These are phyloP conservation scores for Vanessa atalanta DNA, from an alignment of 1,140 invertebrate genomes.

Conservation along the genomic window DNA sequence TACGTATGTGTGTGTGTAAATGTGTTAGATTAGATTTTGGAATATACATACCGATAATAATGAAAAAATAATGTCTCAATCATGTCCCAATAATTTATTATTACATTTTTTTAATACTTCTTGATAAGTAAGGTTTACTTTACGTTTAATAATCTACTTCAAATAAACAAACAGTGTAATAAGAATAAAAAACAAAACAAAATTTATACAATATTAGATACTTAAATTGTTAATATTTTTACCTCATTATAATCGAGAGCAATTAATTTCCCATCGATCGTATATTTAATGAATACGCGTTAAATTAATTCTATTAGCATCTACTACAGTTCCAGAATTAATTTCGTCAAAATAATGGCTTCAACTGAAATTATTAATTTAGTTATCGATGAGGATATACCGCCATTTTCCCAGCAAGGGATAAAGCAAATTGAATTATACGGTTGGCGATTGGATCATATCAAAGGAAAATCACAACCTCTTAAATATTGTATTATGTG, in stretches of 20 bases:
- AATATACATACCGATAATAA: too few species aligned
- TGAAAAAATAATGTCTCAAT: too few species aligned
- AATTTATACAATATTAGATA: too few species aligned
- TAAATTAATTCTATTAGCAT: not conserved
- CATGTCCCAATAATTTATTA: too few species aligned
- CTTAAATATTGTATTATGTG: constrained; percentile 34
- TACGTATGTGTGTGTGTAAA: not conserved
- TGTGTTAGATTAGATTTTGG: too few species aligned
- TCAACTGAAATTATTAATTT: constrained; percentile 69
- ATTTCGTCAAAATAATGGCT: constrained; percentile 55
- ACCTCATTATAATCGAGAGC: not conserved
- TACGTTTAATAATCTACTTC: too few species aligned
- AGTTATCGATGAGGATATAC: constrained; percentile 61
- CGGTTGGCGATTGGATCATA: constrained; percentile 60
- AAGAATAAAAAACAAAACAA: too few species aligned
- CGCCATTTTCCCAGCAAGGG: constrained; percentile 64
- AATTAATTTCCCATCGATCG: not conserved
- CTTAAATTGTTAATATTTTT: too few species aligned
- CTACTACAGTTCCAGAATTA: not conserved
- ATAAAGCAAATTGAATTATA: constrained; percentile 73
- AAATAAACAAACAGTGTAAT: too few species aligned
- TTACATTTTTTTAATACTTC: too few species aligned
- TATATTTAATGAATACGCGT: not conserved
- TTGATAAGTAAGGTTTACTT: too few species aligned
- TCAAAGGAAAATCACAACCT: constrained; percentile 45